Evolutionary conservation across 2,888 invertebrate genomes (phyloP), one percentile per base, ranked within the genome.

Genomic region (Calephelis perditalis): DNA sequence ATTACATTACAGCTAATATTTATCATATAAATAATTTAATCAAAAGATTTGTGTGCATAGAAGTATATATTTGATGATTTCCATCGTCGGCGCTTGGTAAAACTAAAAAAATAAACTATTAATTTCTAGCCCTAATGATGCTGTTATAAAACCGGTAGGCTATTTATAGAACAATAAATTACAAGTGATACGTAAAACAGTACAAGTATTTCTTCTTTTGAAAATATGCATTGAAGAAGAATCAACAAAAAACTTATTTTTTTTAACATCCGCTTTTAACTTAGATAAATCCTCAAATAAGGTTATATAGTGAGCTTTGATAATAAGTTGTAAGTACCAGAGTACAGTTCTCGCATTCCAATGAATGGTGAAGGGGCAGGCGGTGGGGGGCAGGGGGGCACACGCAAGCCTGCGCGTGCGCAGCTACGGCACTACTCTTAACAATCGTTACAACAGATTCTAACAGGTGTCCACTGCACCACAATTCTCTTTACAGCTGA

Each of bases 401-500:
- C 73, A 77, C 79, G 79, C 81, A 84, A 86, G 82, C 84, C 84
- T 81, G 82, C 84, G 86, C 85, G 85, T 84, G 82, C 82, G 79
- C 73, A 72, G 66, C 73, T 73, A 74, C 75, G 74, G 74, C 76
- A 74, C 72, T 69, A 78, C 65, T 62, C 68, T 77, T 79, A 79
- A 74, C 77, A 68, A 70, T 70, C 74, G 76, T 75, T 78, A 79
- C 77, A 78, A 78, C 77, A 70, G 78, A 81, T 78, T 79, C 81
- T 78, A 82, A 85, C 81, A 86, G 84, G 82, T 84, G 83, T 83
- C 77, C 72, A 76, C 75, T 73, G 68, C 70, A 77, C 71, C 70
- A 73, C 72, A 78, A 76, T 78, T 82, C 78, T 77, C 74, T 72
- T 68, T 69, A 71, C 65, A 70, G 67, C 67, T 72, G 71, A 70